A percentile compares a stretch with the other conserved stretches of the same genome.
phyloP scores from a whole-genome alignment of 2,797 vertebrate species.

The Sebastes hubbsi region DNA sequence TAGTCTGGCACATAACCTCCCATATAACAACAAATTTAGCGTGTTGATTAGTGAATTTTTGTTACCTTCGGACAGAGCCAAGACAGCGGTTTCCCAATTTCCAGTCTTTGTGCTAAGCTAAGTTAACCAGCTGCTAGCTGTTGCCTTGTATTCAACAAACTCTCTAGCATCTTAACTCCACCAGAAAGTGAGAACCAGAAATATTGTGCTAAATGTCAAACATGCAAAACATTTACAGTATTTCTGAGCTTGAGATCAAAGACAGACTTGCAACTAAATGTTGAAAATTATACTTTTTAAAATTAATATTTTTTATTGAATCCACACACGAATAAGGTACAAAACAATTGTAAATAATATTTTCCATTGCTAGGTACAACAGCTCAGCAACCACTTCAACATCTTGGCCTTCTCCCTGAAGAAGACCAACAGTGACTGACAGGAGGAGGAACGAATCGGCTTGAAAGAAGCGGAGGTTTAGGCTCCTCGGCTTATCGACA shows the following conservation, averaged over 20 bases:
- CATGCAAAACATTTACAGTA: background rate
- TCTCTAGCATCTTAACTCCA: background rate
- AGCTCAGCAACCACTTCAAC: constrained; percentile 94
- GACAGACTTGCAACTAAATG: background rate
- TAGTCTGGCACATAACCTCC: background rate
- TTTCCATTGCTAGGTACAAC: constrained; percentile 84
- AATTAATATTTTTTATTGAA: background rate
- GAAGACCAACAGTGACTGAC: constrained; percentile 94
- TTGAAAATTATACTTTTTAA: background rate
- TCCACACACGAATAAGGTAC: background rate
- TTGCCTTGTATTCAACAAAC: background rate
- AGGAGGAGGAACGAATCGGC: constrained; percentile 89
- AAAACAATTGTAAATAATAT: background rate
- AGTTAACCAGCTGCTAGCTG: background rate
- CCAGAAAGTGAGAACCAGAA: background rate
- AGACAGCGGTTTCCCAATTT: background rate
- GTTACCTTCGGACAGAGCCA: background rate
- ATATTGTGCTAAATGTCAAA: background rate
- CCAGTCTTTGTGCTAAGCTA: background rate
- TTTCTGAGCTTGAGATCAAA: background rate
- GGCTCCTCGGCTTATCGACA: constrained; percentile 81
- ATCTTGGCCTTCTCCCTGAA: constrained; percentile 93
- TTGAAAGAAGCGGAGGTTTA: constrained; percentile 90
- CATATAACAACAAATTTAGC: background rate
- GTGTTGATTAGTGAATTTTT: background rate